These are phyloP conservation scores for Diaperis boleti DNA, from an alignment of 2,888 invertebrate species.

Conservation along the genomic window DNA sequence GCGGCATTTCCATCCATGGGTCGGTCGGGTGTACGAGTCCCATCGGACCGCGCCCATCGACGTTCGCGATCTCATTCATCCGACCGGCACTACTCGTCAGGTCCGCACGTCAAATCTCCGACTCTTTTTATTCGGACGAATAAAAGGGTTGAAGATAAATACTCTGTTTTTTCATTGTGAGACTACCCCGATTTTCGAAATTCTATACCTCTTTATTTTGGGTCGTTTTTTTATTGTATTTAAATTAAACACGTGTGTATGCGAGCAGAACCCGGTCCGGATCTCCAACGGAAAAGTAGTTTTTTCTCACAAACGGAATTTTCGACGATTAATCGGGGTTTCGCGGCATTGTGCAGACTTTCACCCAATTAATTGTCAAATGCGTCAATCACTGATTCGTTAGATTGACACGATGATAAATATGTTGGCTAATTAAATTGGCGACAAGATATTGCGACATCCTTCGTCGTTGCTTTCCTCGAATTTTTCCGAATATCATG, in stretches of 20 bases:
- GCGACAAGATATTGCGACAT: conserved; percentile 6
- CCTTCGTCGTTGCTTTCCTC: no score
- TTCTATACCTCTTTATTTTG: conserved; percentile 63
- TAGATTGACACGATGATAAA: conserved; percentile 29
- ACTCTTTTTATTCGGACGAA: conserved; percentile 27
- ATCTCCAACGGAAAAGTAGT: conserved; percentile 31
- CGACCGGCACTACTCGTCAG: conserved; percentile 1
- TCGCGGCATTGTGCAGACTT: conserved; percentile 17
- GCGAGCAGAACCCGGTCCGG: conserved; percentile 29
- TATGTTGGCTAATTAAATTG: conserved; percentile 35
- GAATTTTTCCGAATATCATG: no score
- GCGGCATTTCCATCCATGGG: conserved; percentile 19
- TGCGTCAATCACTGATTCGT: conserved; percentile 40
- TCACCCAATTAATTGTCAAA: conserved; percentile 38
- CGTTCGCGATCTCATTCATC: not conserved
- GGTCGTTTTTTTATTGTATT: conserved; percentile 57
- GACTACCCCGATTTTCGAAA: conserved; percentile 51
- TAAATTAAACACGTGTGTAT: conserved; percentile 56
- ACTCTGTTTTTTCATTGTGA: conserved; percentile 42
- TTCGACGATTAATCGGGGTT: conserved; percentile 9
- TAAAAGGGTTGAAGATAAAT: conserved; percentile 44
- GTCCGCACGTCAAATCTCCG: conserved; percentile 23
- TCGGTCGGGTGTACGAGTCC: conserved; percentile 29
- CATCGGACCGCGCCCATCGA: conserved; percentile 1
- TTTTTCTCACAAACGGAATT: conserved; percentile 1